Percentiles rank a stretch among this genome's conserved stretches.
These are phyloP conservation scores for Drosophila setifemur DNA, from an alignment of 1,140 invertebrate genomes.

Conservation along the genomic window DNA sequence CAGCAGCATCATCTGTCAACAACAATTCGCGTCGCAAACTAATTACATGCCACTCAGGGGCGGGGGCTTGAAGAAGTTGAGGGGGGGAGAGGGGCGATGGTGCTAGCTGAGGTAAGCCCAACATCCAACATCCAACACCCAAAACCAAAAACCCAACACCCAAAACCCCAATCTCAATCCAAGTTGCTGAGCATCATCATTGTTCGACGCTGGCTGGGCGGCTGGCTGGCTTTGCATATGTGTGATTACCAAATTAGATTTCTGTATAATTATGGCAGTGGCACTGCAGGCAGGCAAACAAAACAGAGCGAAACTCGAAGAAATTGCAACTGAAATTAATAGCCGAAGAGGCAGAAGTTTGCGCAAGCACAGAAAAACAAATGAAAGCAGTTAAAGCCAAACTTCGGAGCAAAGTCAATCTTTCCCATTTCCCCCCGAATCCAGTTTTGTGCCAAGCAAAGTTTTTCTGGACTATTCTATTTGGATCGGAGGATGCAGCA, in stretches of 20 bases:
- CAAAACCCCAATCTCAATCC: conserved; percentile 28
- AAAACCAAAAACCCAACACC: too few relatives aligned
- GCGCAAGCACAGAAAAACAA: conserved; percentile 38
- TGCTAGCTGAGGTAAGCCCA: conserved; percentile 1
- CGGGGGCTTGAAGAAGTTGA: neutral
- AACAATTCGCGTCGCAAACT: conserved; percentile 62
- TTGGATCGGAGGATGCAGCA: conserved; percentile 37
- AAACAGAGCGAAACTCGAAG: conserved; percentile 17
- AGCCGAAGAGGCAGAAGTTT: conserved; percentile 38
- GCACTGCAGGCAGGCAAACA: conserved; percentile 63
- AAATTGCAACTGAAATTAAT: conserved; percentile 34
- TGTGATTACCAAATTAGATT: conserved; percentile 76
- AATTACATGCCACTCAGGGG: conserved; percentile 52
- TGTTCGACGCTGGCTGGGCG: conserved; percentile 30
- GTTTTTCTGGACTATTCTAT: conserved; percentile 12
- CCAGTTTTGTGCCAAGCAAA: conserved; percentile 13
- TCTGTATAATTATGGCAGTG: conserved; percentile 70
- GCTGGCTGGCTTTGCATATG: conserved; percentile 16
- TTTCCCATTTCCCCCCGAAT: neutral
- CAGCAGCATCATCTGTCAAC: conserved; percentile 45
- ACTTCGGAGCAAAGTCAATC: conserved; percentile 30
- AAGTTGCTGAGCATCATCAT: conserved; percentile 31
- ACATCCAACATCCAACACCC: too few relatives aligned
- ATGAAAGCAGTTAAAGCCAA: conserved; percentile 45
- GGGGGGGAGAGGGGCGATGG: neutral